Conservation (phyloP, 2,888 invertebrate species). For the Empis stercorea region DNA sequence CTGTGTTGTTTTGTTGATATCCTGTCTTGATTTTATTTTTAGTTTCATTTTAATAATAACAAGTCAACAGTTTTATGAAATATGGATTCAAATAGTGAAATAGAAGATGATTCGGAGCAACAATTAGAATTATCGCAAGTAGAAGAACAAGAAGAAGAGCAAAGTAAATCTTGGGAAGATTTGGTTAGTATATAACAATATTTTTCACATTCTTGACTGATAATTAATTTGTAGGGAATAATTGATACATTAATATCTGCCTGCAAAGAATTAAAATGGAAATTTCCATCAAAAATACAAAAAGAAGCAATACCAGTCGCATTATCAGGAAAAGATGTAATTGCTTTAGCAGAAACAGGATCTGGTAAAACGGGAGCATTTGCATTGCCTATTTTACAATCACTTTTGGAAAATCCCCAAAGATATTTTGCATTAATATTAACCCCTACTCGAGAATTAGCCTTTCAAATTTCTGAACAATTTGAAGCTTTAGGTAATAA, state of each 20-base stretch:
- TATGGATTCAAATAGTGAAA: too few relatives aligned
- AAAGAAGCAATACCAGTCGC: constrained; percentile 86
- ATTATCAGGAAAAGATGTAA: constrained; percentile 63
- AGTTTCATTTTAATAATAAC: too few relatives aligned
- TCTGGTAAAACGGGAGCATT: constrained; percentile 91
- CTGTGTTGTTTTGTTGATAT: too few relatives aligned
- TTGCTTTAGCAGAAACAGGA: constrained; percentile 63
- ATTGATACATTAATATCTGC: neutral
- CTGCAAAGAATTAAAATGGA: constrained; percentile 77
- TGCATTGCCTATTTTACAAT: constrained; percentile 88
- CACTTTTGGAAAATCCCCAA: constrained; percentile 80
- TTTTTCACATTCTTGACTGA: too few relatives aligned
- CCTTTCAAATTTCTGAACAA: constrained; percentile 97
- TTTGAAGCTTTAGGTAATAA: constrained; percentile 85
- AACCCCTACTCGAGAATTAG: constrained; percentile 95
- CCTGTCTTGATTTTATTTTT: too few relatives aligned
- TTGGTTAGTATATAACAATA: too few relatives aligned
- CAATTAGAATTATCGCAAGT: too few relatives aligned
- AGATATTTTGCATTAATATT: constrained; percentile 84
- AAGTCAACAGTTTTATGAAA: too few relatives aligned
- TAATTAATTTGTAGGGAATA: neutral
- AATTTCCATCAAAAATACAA: constrained; percentile 87
- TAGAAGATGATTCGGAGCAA: too few relatives aligned
- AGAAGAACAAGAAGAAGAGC: too few relatives aligned
- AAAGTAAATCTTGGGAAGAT: too few relatives aligned